phyloP scores from a whole-genome alignment of 2,797 vertebrate genomes.

The Catamblyrhynchus diadema region DNA sequence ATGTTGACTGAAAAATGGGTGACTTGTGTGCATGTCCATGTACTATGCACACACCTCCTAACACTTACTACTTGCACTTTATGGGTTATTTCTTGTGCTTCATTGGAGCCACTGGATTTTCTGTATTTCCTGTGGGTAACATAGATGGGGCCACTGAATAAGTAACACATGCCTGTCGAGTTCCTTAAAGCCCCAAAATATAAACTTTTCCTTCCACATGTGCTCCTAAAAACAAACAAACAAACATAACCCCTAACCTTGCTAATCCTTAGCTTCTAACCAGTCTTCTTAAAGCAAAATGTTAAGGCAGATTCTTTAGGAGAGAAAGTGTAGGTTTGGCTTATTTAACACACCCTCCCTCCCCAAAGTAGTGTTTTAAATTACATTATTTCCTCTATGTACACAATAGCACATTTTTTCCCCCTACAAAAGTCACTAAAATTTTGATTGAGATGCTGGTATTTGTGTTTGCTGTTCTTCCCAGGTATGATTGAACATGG shows the following conservation, averaged over 20 bases:
- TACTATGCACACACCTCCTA: background rate
- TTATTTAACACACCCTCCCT: background rate
- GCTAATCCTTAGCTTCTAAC: background rate
- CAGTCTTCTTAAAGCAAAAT: background rate
- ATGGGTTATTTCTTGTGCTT: background rate
- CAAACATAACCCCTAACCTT: background rate
- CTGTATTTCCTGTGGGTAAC: background rate
- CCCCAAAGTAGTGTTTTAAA: background rate
- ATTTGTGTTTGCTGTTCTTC: background rate
- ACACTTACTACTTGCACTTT: background rate
- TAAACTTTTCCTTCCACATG: background rate
- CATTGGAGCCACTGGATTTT: background rate
- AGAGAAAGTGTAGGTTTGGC: background rate
- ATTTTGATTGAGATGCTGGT: background rate
- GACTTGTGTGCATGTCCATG: background rate
- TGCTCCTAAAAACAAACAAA: background rate
- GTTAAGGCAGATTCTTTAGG: background rate
- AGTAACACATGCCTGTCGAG: background rate
- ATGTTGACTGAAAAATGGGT: background rate
- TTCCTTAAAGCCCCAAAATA: background rate
- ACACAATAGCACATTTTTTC: background rate
- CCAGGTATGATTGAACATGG: slow-evolving; percentile 95
- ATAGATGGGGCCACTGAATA: background rate
- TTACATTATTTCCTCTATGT: background rate
- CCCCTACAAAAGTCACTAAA: background rate